Evolutionary conservation across 1,140 invertebrate genomes (phyloP).

Genomic region (Telenomus remus): DNA sequence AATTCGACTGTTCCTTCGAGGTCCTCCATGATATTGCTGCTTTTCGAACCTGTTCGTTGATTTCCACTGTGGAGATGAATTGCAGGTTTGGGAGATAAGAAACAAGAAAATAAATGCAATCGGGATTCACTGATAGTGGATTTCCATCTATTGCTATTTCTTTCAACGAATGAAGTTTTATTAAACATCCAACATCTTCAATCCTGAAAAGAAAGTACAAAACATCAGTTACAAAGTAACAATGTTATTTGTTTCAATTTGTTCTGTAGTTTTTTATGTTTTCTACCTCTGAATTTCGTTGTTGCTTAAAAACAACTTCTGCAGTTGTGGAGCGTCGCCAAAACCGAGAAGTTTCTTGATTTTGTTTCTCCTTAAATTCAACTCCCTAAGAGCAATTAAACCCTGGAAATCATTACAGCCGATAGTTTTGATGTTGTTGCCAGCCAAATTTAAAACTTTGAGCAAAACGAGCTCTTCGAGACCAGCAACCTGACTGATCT

Average conservation of each 20-base stretch:
- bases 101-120: constrained; percentile 86
- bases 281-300: constrained; percentile 86
- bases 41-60: constrained; percentile 84
- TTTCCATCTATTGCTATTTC: constrained; percentile 93
- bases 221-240: no score
- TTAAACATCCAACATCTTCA: constrained; percentile 86
- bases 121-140: constrained; percentile 83
- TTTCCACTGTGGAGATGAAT: constrained; percentile 83
- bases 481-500: constrained; percentile 82
- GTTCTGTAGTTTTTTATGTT: no score
- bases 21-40: constrained; percentile 85
- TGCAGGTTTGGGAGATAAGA: constrained; percentile 84
- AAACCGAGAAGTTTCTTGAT: constrained; percentile 88
- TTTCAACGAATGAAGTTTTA: constrained; percentile 82
- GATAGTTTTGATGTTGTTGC: constrained; percentile 88
- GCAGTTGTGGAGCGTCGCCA: constrained; percentile 85
- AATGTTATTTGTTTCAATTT: no score
- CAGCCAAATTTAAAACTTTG: constrained; percentile 93
- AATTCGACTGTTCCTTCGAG: constrained; percentile 83
- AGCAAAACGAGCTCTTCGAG: constrained; percentile 80
- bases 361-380: constrained; percentile 91
- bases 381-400: constrained; percentile 84
- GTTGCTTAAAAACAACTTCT: constrained; percentile 89
- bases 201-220: constrained; percentile 78
- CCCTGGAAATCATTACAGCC: constrained; percentile 85